Conservation (phyloP, 2,888 invertebrate species). For the Ectemnius lituratus region DNA sequence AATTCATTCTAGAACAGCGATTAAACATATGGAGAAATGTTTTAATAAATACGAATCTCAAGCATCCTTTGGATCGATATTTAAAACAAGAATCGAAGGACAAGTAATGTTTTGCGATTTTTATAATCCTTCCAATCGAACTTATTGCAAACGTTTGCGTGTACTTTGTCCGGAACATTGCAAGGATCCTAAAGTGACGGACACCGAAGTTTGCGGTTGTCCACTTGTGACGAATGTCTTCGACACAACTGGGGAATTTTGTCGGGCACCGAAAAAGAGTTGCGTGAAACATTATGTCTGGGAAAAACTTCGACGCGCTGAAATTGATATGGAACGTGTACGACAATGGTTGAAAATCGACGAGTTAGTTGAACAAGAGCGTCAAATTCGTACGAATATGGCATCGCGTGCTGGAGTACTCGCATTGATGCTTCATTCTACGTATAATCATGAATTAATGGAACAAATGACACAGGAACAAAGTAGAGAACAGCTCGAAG, state of each 20-base stretch:
- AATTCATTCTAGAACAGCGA: slow-evolving; percentile 93
- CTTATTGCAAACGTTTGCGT: slow-evolving; percentile 96
- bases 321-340: slow-evolving; percentile 96
- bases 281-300: slow-evolving; percentile 96
- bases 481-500: slow-evolving; percentile 79
- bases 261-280: slow-evolving; percentile 91
- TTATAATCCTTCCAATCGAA: slow-evolving; percentile 91
- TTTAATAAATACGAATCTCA: slow-evolving; percentile 98
- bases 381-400: slow-evolving; percentile 87
- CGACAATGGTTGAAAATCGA: slow-evolving; percentile 96
- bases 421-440: slow-evolving; percentile 97
- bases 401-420: slow-evolving; percentile 93
- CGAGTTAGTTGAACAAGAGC: slow-evolving; percentile 95
- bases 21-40: slow-evolving; percentile 98
- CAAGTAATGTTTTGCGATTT: slow-evolving; percentile 99
- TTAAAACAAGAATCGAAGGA: slow-evolving; percentile 95
- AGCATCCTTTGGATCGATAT: slow-evolving; percentile 96
- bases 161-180: slow-evolving; percentile 99
- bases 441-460: slow-evolving; percentile 95
- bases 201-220: slow-evolving; percentile 95
- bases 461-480: slow-evolving; percentile 83
- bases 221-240: slow-evolving; percentile 93
- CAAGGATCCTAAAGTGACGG: slow-evolving; percentile 93
- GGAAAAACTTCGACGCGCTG: slow-evolving; percentile 96
- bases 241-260: slow-evolving; percentile 91